phyloP scores from a whole-genome alignment of 2,888 invertebrate species.

The Temnothorax rugatulus region DNA sequence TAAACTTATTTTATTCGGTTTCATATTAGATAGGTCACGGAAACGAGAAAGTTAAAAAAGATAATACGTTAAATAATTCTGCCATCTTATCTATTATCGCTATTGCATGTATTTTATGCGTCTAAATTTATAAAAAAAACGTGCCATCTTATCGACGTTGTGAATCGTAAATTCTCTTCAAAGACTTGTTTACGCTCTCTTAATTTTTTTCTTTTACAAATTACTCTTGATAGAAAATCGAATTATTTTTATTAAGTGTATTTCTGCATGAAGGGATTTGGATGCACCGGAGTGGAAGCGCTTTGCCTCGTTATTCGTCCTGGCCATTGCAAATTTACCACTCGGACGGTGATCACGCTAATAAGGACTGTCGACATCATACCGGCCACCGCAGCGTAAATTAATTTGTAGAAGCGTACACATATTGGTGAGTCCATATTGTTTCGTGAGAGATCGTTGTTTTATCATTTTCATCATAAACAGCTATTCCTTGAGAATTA shows the following conservation, averaged over 20 bases:
- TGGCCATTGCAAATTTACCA: slow-evolving; percentile 26
- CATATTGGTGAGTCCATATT: slow-evolving; percentile 17
- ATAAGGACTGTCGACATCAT: slow-evolving; percentile 37
- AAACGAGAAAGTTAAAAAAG: not conserved
- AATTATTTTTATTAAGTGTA: not conserved
- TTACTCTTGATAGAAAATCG: not conserved
- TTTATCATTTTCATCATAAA: slow-evolving; percentile 6
- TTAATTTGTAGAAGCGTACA: slow-evolving; percentile 34
- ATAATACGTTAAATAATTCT: not conserved
- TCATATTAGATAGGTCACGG: not conserved
- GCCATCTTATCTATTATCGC: not conserved
- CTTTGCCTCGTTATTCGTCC: slow-evolving; percentile 32
- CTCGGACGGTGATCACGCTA: slow-evolving; percentile 23
- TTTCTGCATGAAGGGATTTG: slow-evolving; percentile 20
- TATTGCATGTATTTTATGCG: not conserved
- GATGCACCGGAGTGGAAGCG: not conserved
- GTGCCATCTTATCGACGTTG: not conserved
- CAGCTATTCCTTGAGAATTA: not conserved
- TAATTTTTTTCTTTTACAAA: not conserved
- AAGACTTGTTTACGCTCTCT: too few relatives aligned
- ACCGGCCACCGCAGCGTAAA: slow-evolving; percentile 33
- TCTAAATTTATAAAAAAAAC: not conserved
- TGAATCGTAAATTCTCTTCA: not conserved
- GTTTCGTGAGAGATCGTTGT: not conserved
- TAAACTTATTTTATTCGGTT: not conserved